Evolutionary conservation across 2,888 invertebrate species (phyloP).

Genomic region (Trachelus stipa): DNA sequence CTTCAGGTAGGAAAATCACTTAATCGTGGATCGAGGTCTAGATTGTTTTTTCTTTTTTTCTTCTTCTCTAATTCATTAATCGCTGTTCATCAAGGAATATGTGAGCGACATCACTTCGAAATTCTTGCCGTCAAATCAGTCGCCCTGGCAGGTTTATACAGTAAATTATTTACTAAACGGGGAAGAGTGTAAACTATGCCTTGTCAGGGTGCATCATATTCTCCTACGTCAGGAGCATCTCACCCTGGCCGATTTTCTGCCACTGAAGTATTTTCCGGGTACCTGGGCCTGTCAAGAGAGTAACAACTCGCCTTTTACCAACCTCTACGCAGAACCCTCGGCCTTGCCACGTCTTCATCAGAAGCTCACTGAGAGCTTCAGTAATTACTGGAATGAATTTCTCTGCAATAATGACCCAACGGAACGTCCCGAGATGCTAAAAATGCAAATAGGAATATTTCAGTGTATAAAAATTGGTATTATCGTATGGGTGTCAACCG

Average conservation of each 20-base stretch:
- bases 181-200: constrained; percentile 71
- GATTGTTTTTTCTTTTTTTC: not conserved
- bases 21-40: not conserved
- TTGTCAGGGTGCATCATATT: constrained; percentile 82
- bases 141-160: constrained; percentile 86
- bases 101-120: constrained; percentile 83
- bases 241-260: constrained; percentile 80
- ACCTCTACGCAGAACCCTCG: constrained; percentile 58
- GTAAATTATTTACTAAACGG: constrained; percentile 65
- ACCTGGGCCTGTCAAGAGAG: constrained; percentile 64
- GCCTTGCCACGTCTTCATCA: constrained; percentile 76
- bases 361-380: constrained; percentile 75
- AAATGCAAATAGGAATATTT: constrained; percentile 72
- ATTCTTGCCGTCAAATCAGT: constrained; percentile 77
- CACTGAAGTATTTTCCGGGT: constrained; percentile 67
- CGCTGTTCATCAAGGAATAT: constrained; percentile 72
- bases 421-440: constrained; percentile 76
- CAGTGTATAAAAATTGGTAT: constrained; percentile 74
- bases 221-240: constrained; percentile 79
- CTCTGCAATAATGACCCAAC: constrained; percentile 82
- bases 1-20: constrained; percentile 73
- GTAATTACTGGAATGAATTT: constrained; percentile 85
- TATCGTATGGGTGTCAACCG: constrained; percentile 75
- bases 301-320: constrained; percentile 60
- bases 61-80: constrained; percentile 2